Evolutionary conservation across 2,888 invertebrate genomes (phyloP).

Genomic region (Hirtodrosophila histrioides): DNA sequence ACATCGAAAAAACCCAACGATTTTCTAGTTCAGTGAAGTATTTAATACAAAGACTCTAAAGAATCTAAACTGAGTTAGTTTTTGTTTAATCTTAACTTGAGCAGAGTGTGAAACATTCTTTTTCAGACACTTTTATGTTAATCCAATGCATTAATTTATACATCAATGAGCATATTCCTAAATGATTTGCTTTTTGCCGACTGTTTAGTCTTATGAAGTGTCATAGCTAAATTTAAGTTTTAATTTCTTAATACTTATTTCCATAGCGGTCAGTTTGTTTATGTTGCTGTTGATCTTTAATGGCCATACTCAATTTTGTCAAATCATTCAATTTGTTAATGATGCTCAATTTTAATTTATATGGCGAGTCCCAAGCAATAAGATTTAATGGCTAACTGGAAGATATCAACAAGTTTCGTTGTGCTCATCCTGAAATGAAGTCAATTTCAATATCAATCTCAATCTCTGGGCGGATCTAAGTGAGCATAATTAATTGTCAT

Average conservation of each 20-base stretch:
- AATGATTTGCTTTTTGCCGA: slow-evolving; percentile 2
- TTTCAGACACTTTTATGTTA: too few species aligned
- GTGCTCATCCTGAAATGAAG: slow-evolving; percentile 22
- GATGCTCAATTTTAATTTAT: slow-evolving; percentile 42
- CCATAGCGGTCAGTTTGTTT: slow-evolving; percentile 23
- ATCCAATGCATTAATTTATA: neutral
- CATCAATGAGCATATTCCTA: neutral
- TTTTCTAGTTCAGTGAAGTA: neutral
- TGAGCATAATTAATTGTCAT: slow-evolving; percentile 46
- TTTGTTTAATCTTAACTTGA: too few species aligned
- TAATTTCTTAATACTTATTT: slow-evolving; percentile 19
- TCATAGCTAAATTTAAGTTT: slow-evolving; percentile 22
- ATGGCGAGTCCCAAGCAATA: slow-evolving; percentile 12
- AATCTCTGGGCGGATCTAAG: slow-evolving; percentile 40
- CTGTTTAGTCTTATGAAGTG: slow-evolving; percentile 23
- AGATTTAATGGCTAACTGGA: slow-evolving; percentile 19
- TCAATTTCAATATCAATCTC: too few species aligned
- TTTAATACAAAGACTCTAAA: neutral
- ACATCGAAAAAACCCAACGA: too few species aligned
- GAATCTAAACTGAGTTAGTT: too few species aligned
- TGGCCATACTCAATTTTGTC: slow-evolving; percentile 26
- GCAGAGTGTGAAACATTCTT: too few species aligned
- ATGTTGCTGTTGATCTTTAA: slow-evolving; percentile 30
- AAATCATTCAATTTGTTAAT: slow-evolving; percentile 54
- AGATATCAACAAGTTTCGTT: slow-evolving; percentile 27